These are phyloP conservation scores for Melieria picta DNA, from an alignment of 2,888 invertebrate species.

Conservation along the genomic window DNA sequence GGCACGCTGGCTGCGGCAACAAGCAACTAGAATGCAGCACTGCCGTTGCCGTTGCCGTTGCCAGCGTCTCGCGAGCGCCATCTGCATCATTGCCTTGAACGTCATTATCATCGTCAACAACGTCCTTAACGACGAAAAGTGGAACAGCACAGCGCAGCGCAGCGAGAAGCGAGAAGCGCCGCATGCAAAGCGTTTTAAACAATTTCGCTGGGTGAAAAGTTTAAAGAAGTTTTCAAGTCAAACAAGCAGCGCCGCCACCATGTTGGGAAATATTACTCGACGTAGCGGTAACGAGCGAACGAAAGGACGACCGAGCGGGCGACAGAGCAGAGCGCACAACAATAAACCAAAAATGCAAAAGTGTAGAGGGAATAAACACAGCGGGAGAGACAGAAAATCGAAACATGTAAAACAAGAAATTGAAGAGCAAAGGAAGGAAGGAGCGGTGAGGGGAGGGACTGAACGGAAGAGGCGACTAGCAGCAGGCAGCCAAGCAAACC, in stretches of 20 bases:
- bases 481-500: background rate
- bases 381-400: no score
- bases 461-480: no score
- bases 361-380: no score
- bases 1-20: background rate
- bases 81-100: background rate
- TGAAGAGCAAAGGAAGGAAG: no score
- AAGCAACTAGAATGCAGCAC: no score
- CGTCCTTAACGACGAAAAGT: background rate
- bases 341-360: no score
- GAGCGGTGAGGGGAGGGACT: no score
- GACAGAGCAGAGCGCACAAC: no score
- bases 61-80: background rate
- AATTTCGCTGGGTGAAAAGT: slow-evolving; percentile 15
- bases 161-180: background rate
- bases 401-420: no score
- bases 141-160: background rate
- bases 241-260: slow-evolving; percentile 17
- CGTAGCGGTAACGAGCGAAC: background rate
- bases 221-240: slow-evolving; percentile 26
- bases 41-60: background rate
- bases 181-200: background rate
- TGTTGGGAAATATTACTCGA: background rate
- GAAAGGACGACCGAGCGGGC: no score
- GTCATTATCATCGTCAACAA: background rate